Evolutionary conservation across 2,888 invertebrate genomes (phyloP), one percentile per base, ranked within the genome.

Genomic region (Rhagium mordax): DNA sequence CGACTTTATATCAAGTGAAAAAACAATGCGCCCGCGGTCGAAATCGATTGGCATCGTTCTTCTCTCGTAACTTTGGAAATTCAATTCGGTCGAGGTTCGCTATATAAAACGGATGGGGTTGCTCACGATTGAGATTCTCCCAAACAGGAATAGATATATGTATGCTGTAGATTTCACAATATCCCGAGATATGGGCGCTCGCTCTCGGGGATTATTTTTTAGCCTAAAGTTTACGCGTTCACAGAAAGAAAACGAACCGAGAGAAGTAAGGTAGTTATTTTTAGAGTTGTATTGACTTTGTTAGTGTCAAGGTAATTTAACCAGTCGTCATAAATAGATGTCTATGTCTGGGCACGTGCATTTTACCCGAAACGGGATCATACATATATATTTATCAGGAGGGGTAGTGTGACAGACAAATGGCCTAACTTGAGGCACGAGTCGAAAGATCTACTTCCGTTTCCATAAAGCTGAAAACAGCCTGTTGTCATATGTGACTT

Each of bases 381-480:
- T 84, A 85, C 86, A 84, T 85, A 85, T 85, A 84, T 85, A 85
- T 85, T 82, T 84, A 81, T 72, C 75, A 70, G 68, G 78, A 81
- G 84, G 84, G 83, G 80, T 82, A 81, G 83, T 81, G 76, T 85
- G 86, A 86, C 86, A 86, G 87, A 87, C 87, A 87, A 87, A 88
- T 87, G 86, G 85, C 74, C 78, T 81, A 79, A 79, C 81, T 41
- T 80, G 83, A 79, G 84, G 84, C 86, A 85, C 86, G 85, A 85
- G 85, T 83, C 82, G 81, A 80, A 81, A 81, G 82, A 81, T 79
- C 82, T 75, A 85, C 86, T 87, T 87, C 87, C 87, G 87, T 87
- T 87, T 87, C 85, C 87, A 86, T 82, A 87, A 87, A 87, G 85
- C 86, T 86, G 87, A 87, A 87, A 87, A 86, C 87, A 86, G 86